Base-by-base conservation (phyloP, 2,797 vertebrate genomes). In the Lerista edwardsae region DNA sequence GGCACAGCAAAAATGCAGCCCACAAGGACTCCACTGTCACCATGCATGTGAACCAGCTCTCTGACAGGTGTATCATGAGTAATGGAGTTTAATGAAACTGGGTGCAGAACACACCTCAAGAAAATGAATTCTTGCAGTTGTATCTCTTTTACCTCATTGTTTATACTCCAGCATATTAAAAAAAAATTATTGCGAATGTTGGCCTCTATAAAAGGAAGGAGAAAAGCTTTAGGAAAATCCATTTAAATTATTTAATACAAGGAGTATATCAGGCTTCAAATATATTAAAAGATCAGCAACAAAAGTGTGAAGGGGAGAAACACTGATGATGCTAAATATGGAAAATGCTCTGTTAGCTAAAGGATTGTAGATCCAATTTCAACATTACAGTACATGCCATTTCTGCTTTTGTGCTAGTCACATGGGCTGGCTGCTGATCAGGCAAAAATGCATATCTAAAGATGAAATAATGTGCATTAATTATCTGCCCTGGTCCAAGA, bases 311-410 rank as follows among this genome's bases (percentile, higher is more conserved):
- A 96, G 96, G 94, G 96, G 96, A 95, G 95, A 95, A 97, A 97
- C 96, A 97, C 95, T 96, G 96, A 97, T 93, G 95, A 96, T 94
- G 95, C 97, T 97, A 98, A 97, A 97, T 97, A 97, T 97, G 97
- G 97, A 95, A 96, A 97, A 97, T 95, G 95, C 94, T 94, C 95
- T 88, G 96, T 96, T 97, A 97, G 97, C 97, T 97, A 97, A 97
- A 96, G 96, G 91, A 94, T 94, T 95, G 94, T 94, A 95, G 95
- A 97, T 97, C 96, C 96, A 96, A 95, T 97, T 97, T 97, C 97
- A 97, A 83, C 83, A 91, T 67, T 90, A 91, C 86, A 76, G 84
- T 91, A 91, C 89, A 93, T 86, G 77, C 93, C 86, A 91, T 94
- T 94, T 93, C 91, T 94, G 77, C 89, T 91, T 87, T 89, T 73